Conservation (phyloP, 2,113 vertebrate genomes). For the Barnardius zonarius region DNA sequence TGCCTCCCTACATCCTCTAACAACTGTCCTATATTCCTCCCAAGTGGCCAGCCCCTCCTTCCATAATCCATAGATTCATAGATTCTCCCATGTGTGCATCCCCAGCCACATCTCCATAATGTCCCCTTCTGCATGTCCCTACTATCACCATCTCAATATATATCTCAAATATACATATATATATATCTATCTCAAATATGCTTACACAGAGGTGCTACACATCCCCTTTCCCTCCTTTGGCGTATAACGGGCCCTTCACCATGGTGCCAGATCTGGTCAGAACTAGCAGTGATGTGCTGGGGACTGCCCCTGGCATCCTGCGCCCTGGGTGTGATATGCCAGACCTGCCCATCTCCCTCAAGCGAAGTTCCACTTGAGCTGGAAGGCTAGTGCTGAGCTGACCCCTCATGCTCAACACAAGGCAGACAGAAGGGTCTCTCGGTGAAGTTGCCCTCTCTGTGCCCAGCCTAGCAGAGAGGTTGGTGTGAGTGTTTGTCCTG, state of each 20-base stretch:
- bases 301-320: too few relatives aligned
- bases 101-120: neutral
- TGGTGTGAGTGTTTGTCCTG: accelerated
- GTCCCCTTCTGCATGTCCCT: neutral
- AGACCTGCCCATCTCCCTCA: neutral
- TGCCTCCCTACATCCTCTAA: too few relatives aligned
- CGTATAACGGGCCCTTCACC: accelerated
- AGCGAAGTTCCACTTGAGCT: accelerated
- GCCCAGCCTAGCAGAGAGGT: accelerated
- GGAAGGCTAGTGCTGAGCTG: neutral
- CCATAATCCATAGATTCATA: too few relatives aligned
- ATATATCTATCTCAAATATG: neutral
- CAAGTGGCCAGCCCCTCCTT: too few relatives aligned
- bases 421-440: neutral
- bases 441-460: too few relatives aligned
- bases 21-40: too few relatives aligned
- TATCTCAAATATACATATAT: neutral
- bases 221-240: neutral
- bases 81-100: neutral
- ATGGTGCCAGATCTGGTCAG: neutral
- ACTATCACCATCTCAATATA: neutral
- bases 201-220: neutral
- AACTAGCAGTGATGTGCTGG: neutral
- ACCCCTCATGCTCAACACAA: neutral
- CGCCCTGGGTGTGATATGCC: accelerated